Evolutionary conservation across 2,113 vertebrate genomes (phyloP).

Genomic region (Lagopus leucura): DNA sequence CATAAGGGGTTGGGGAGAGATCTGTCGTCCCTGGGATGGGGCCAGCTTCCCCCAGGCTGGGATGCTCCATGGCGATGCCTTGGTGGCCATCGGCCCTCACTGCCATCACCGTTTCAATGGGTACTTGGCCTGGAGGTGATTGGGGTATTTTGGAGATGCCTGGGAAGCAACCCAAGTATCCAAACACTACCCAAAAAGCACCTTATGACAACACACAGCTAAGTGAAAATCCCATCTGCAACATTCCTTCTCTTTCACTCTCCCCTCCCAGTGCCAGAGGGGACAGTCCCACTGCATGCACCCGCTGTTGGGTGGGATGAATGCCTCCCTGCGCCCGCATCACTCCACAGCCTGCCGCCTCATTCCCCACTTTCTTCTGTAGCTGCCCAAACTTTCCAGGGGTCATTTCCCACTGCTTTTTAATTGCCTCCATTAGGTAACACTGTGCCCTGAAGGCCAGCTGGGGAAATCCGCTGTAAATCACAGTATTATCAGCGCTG

Average conservation of each 20-base stretch:
- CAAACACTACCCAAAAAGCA: not conserved
- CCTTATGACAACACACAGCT: not conserved
- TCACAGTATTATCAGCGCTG: not conserved
- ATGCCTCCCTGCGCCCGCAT: accelerated
- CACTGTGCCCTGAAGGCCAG: not conserved
- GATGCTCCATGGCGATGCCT: not conserved
- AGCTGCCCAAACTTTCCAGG: not conserved
- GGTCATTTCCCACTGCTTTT: conserved; percentile 35
- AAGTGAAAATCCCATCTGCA: not conserved
- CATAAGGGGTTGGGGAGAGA: accelerated
- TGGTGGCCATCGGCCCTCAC: accelerated
- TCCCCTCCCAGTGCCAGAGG: accelerated
- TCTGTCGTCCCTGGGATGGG: not conserved
- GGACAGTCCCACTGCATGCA: accelerated
- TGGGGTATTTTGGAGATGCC: not conserved
- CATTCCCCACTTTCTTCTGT: not conserved
- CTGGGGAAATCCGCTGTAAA: conserved; percentile 19
- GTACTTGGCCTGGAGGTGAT: not conserved
- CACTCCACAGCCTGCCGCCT: not conserved
- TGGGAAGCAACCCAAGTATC: not conserved
- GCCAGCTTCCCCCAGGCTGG: not conserved
- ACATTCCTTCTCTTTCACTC: not conserved
- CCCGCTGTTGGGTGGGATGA: accelerated
- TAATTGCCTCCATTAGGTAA: conserved; percentile 56
- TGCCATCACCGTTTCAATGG: accelerated